Evolutionary conservation across 2,113 vertebrate genomes (phyloP).

Genomic region (Poicephalus meyeri): DNA sequence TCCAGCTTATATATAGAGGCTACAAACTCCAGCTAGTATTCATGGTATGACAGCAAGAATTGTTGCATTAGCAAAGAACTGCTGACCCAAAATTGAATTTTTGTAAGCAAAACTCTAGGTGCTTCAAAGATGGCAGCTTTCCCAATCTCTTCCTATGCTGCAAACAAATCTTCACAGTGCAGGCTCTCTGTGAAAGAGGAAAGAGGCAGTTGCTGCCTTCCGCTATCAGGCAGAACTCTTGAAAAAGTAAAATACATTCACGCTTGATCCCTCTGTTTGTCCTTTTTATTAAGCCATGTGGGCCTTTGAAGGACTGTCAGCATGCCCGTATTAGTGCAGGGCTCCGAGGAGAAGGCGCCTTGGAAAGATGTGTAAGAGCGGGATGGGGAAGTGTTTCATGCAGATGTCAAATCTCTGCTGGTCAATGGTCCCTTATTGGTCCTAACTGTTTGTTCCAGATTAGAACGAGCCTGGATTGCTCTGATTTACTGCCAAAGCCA

Average conservation of each 20-base stretch:
- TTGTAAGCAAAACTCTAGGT: neutral
- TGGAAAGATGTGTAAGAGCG: neutral
- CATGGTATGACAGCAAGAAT: neutral
- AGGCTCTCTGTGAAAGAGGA: neutral
- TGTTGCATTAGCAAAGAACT: neutral
- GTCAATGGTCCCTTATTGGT: neutral
- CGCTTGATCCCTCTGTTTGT: neutral
- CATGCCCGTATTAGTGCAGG: no score
- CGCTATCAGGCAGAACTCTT: neutral
- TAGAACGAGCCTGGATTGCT: neutral
- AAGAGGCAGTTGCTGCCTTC: neutral
- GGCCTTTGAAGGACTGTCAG: neutral
- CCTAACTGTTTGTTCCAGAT: neutral
- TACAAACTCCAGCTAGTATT: neutral
- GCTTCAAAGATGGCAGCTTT: neutral
- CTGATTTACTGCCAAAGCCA: neutral
- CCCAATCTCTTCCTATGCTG: neutral
- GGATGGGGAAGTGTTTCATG: neutral
- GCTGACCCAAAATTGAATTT: neutral
- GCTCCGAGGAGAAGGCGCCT: neutral
- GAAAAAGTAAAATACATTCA: neutral
- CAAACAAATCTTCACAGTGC: neutral
- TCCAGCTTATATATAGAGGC: neutral
- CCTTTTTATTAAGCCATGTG: neutral
- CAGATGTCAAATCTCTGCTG: neutral